A percentile compares a stretch with the other conserved stretches of the same genome.
These are phyloP conservation scores for Carassius gibelio DNA, from an alignment of 2,113 vertebrate genomes.

Conservation along the genomic window DNA sequence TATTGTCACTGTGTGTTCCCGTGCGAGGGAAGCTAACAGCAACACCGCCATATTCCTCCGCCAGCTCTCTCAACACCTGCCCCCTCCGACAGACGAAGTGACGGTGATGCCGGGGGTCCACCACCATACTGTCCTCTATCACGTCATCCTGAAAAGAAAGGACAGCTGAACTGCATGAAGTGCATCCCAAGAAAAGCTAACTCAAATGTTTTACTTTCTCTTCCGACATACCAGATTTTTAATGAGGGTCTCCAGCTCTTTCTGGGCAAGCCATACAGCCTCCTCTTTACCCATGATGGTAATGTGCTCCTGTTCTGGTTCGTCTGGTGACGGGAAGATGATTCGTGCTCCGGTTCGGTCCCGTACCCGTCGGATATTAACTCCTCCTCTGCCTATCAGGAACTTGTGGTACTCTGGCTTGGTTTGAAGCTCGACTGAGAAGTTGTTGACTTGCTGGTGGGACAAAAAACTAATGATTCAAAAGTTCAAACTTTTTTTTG, in stretches of 20 bases:
- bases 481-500: too few species aligned
- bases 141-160: slow-evolving; percentile 74
- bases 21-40: slow-evolving; percentile 80
- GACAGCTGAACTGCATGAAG: not conserved
- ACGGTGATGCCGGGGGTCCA: slow-evolving; percentile 78
- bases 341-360: slow-evolving; percentile 77
- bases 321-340: slow-evolving; percentile 77
- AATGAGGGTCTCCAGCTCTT: slow-evolving; percentile 76
- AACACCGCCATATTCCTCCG: slow-evolving; percentile 81
- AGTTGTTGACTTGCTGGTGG: slow-evolving; percentile 80
- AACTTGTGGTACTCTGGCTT: slow-evolving; percentile 83
- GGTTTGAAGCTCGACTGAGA: slow-evolving; percentile 74
- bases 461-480: not conserved
- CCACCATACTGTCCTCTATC: slow-evolving; percentile 78
- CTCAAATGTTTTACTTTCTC: not conserved
- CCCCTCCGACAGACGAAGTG: slow-evolving; percentile 79
- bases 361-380: slow-evolving; percentile 77
- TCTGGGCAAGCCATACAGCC: slow-evolving; percentile 75
- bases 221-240: slow-evolving; percentile 75
- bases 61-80: slow-evolving; percentile 79
- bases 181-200: not conserved
- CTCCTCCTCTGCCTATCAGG: slow-evolving; percentile 78
- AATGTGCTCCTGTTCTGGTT: slow-evolving; percentile 78
- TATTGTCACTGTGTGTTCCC: slow-evolving; percentile 73
- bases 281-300: slow-evolving; percentile 81